phyloP scores from a whole-genome alignment of 1,140 invertebrate genomes.

The Euura saliciscinereae region DNA sequence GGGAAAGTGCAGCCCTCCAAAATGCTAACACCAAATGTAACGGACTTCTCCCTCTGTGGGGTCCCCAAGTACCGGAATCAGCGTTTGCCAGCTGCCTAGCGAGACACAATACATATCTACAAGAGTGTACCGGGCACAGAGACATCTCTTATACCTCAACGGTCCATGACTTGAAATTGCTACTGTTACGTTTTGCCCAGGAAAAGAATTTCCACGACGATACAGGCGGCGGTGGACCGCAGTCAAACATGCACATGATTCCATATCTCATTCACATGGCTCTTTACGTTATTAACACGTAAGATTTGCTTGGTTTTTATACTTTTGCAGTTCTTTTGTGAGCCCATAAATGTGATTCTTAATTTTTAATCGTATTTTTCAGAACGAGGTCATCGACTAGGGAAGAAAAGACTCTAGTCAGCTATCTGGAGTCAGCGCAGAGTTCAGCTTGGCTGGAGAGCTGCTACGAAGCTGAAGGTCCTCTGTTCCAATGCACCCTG shows the following conservation, averaged over 20 bases:
- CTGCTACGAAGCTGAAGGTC: conserved; percentile 87
- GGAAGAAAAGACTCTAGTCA: conserved; percentile 75
- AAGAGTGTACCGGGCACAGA: conserved; percentile 84
- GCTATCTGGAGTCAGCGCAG: conserved; percentile 69
- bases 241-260: conserved; percentile 96
- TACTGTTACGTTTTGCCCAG: conserved; percentile 88
- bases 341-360: neutral
- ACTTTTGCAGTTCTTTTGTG: conserved; percentile 10
- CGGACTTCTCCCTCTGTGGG: conserved; percentile 94
- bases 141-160: conserved; percentile 89
- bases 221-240: conserved; percentile 93
- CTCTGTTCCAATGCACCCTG: conserved; percentile 84
- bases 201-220: conserved; percentile 97
- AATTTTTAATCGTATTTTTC: conserved; percentile 36
- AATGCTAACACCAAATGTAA: conserved; percentile 98
- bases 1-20: conserved; percentile 96
- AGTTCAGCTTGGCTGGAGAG: conserved; percentile 75
- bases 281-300: conserved; percentile 94
- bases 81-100: conserved; percentile 94
- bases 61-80: conserved; percentile 92
- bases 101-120: conserved; percentile 84
- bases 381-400: conserved; percentile 77
- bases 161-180: conserved; percentile 92
- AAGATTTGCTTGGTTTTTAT: conserved; percentile 52
- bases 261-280: conserved; percentile 95